These are phyloP conservation scores for Drosophila triauraria DNA, from an alignment of 1,140 invertebrate species.

Conservation along the genomic window DNA sequence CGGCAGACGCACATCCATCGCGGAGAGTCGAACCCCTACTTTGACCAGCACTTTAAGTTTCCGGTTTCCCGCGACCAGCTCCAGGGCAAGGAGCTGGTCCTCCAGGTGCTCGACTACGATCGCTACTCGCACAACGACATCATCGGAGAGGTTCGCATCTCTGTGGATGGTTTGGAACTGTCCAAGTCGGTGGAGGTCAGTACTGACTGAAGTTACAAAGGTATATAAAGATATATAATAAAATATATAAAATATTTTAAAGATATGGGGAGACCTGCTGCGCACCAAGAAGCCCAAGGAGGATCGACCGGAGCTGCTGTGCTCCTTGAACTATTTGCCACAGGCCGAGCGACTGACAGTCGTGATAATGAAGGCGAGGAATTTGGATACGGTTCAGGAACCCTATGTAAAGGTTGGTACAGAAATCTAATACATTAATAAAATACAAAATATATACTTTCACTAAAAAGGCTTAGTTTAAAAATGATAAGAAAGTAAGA, in stretches of 20 bases:
- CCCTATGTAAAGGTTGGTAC: slow-evolving; percentile 93
- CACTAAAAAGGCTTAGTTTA: too few species aligned
- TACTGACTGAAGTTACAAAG: too few species aligned
- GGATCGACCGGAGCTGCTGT: slow-evolving; percentile 91
- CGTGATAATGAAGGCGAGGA: slow-evolving; percentile 93
- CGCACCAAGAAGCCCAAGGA: slow-evolving; percentile 91
- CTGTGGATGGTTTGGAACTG: slow-evolving; percentile 89
- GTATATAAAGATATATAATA: neutral
- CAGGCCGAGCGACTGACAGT: slow-evolving; percentile 94
- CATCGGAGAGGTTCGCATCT: slow-evolving; percentile 90
- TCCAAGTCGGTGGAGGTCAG: slow-evolving; percentile 89
- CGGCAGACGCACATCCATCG: slow-evolving; percentile 92
- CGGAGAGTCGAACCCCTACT: slow-evolving; percentile 91
- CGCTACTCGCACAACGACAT: slow-evolving; percentile 92
- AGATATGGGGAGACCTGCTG: slow-evolving; percentile 90
- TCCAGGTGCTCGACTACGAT: slow-evolving; percentile 89
- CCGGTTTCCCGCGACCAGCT: slow-evolving; percentile 93
- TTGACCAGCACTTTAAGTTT: slow-evolving; percentile 94
- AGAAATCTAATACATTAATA: too few species aligned
- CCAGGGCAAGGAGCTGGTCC: slow-evolving; percentile 89
- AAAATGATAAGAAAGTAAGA: too few species aligned
- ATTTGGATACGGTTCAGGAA: slow-evolving; percentile 89
- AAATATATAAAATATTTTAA: neutral
- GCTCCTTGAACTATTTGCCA: slow-evolving; percentile 94
- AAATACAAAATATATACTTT: too few species aligned